Evolutionary conservation across 2,113 vertebrate species (phyloP), one percentile per base, ranked within the genome.

Genomic region (Stegastes partitus): DNA sequence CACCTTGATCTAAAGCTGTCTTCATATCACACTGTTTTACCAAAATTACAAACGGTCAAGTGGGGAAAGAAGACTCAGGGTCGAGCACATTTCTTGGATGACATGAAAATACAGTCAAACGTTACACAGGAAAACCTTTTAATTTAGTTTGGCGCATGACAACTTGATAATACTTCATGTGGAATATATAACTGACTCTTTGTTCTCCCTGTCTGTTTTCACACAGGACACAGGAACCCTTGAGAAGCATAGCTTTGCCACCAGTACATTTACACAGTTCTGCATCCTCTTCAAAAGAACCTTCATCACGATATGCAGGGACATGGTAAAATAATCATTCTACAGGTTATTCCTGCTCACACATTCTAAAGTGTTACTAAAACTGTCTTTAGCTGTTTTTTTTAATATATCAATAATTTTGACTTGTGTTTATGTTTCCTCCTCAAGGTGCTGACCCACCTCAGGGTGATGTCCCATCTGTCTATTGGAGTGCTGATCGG

Each of bases 261-360:
- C 97, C 79, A 99, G 96, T 90, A 95, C 97, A 57, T 92, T 96
- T 51, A 99, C 96, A 14, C 98, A 99, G 92, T 99, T 99, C 95
- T 96, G 97, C 91, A 98, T 99, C 90, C 97, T 99, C 88, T 99
- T 99, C 94, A 97, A 96, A 90, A 96, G 98, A 87, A 98, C 96
- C 53, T 99, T 99, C 57, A 55, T 96, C 68, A 99, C 96, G 51
- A 99, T 99, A 95, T 95, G 97, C 70, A 95, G 98, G 90, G 98
- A 99, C 92, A 96, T 72, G 95, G 98, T 99, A 94, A 95, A 53
- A 23, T 0, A 34, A 34, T 34, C 31, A 34, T 34, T 5, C 5
- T n/a, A n/a, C n/a, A n/a, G n/a, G n/a, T n/a, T n/a, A n/a, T n/a
- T n/a, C n/a, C n/a, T n/a, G n/a, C n/a, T n/a, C n/a, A n/a, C n/a